Base-by-base conservation (phyloP, 1,140 invertebrate species). In the Drosophila ercepeae region DNA sequence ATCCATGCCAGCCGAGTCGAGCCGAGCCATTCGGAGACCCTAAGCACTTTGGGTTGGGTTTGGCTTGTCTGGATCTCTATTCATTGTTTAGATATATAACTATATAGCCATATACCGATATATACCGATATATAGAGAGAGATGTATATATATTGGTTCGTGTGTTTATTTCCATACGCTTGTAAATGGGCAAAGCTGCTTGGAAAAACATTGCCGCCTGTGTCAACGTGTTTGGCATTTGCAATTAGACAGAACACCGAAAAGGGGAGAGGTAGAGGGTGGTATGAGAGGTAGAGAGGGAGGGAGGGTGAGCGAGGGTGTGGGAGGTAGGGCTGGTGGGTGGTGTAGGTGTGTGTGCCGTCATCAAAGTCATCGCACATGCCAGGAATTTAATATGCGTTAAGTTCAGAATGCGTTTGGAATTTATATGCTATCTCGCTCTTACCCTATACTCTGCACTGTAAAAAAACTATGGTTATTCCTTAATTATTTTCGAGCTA, bases 161-260 rank as follows among this genome's bases (percentile, higher is more conserved):
- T 16, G 39, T 11, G 11, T 4, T 27, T 49, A 49, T 49, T 49
- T 49, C 23, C 46, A 49, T 32, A 29, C 23, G 32, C 45, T 46
- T 74, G 48, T 68, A 58, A 68, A 79, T 84, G 79, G 81, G 57
- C 75, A 72, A 58, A 72, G 79, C 75, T 55, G 71, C 81, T 83
- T 71, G 79, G 36, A 63, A 55, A 71, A 68, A 49, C 53, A 44
- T 36, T 68, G 60, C 44, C 70, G 59, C 32, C 49, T 48, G 29
- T 64, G 27, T 34, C 67, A 55, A 84, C 81, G 81, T 84, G 81
- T 73, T 88, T 77, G 67, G 81, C 81, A 88, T 84, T 81, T 81
- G 72, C 81, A 84, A 84, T 84, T 58, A 73, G 74, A 57, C 55
- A 65, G 46, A 77, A 75, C 65, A 23, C 16, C n/a, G 18, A 36